Percentiles rank a stretch among this genome's conserved stretches.
Evolutionary conservation across 1,140 invertebrate species (phyloP).

Genomic region (Aphelinus atriplicis): DNA sequence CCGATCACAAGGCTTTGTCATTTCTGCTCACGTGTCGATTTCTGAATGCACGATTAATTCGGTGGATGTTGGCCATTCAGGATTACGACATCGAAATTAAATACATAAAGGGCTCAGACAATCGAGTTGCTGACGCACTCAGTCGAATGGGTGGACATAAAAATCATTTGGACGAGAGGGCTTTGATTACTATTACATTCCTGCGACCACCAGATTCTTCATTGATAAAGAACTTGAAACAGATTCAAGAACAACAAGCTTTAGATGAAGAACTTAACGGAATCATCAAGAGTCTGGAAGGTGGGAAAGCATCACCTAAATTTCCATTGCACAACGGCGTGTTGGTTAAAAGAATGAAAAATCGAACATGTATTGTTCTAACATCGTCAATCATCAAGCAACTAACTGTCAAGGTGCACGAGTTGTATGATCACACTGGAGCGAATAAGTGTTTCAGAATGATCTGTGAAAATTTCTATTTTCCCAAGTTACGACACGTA

Average conservation of each 20-base stretch:
- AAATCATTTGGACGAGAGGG: too few species aligned
- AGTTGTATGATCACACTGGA: not conserved
- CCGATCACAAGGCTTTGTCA: constrained; percentile 11
- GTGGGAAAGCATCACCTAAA: not conserved
- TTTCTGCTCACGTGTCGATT: constrained; percentile 3
- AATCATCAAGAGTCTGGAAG: not conserved
- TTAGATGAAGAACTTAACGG: not conserved
- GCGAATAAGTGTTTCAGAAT: not conserved
- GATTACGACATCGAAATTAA: constrained; percentile 9
- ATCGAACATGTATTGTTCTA: not conserved
- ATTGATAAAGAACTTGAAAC: too few species aligned
- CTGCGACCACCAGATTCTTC: too few species aligned
- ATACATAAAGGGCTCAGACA: constrained; percentile 7
- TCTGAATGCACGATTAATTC: not conserved
- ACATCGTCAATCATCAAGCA: too few species aligned
- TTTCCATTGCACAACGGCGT: not conserved
- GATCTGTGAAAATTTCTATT: not conserved
- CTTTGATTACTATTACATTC: too few species aligned
- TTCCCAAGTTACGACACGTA: not conserved
- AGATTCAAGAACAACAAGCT: not conserved
- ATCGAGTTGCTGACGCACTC: constrained; percentile 23
- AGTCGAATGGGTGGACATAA: too few species aligned
- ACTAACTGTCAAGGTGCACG: not conserved
- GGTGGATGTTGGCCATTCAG: constrained; percentile 15
- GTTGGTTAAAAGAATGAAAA: not conserved